phyloP scores from a whole-genome alignment of 1,140 invertebrate species.

The Cherax quadricarinatus region DNA sequence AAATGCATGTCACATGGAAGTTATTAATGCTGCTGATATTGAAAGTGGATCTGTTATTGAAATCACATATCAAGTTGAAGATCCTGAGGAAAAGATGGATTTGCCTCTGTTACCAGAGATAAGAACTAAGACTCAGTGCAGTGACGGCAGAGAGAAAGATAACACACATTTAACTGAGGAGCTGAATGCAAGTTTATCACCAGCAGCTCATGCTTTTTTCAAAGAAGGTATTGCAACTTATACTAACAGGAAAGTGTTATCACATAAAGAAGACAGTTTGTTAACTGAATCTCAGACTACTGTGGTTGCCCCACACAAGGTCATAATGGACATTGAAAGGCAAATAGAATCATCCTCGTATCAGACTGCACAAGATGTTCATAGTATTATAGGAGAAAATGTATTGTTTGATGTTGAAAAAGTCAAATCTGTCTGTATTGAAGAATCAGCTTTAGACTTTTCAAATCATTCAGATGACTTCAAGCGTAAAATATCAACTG shows the following conservation, averaged over 20 bases:
- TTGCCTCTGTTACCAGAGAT: background rate
- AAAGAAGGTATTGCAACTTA: background rate
- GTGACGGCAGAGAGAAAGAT: background rate
- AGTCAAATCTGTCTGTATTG: background rate
- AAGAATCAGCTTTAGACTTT: background rate
- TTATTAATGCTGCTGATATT: conserved; percentile 34
- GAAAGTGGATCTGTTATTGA: conserved; percentile 49
- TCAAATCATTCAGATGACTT: background rate
- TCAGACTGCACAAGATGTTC: background rate
- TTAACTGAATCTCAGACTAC: conserved; percentile 19
- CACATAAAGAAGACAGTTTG: background rate
- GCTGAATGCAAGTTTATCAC: background rate
- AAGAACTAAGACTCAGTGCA: background rate
- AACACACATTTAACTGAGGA: background rate
- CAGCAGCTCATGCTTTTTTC: background rate
- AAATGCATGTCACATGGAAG: conserved; percentile 18
- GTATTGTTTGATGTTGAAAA: background rate
- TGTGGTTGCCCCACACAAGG: conserved; percentile 1
- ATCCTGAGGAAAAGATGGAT: conserved; percentile 9
- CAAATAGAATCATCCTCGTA: background rate
- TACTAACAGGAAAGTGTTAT: background rate
- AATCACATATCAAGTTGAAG: conserved; percentile 39
- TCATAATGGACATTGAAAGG: background rate
- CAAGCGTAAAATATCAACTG: conserved; percentile 35
- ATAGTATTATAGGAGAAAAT: background rate